These are phyloP conservation scores for Oxyruncus cristatus DNA, from an alignment of 2,113 vertebrate species.

Conservation along the genomic window DNA sequence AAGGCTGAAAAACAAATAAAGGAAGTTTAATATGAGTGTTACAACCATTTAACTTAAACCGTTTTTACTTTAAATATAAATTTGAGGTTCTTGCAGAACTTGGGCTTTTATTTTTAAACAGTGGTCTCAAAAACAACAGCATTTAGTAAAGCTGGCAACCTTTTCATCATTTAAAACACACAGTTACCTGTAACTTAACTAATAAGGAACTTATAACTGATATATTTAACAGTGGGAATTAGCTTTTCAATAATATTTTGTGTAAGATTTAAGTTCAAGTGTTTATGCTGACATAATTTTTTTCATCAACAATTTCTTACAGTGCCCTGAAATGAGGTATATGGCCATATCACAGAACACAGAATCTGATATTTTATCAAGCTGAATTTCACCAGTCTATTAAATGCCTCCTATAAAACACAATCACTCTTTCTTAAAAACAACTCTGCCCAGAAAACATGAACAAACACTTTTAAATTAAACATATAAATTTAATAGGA, in stretches of 20 bases:
- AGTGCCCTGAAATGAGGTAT: neutral
- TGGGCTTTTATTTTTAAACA: neutral
- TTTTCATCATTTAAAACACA: neutral
- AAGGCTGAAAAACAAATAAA: conserved; percentile 67
- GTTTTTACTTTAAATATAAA: neutral
- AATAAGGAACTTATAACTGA: neutral
- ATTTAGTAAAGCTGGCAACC: neutral
- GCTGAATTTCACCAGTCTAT: neutral
- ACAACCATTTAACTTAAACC: neutral
- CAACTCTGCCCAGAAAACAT: neutral
- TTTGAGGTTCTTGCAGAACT: neutral
- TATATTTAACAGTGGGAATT: neutral
- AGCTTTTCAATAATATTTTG: neutral
- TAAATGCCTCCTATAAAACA: neutral
- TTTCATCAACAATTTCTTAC: neutral
- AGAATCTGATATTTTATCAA: neutral
- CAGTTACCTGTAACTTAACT: neutral
- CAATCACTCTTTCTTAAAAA: neutral
- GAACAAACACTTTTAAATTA: neutral
- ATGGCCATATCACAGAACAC: neutral
- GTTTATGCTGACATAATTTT: neutral
- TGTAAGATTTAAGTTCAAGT: neutral
- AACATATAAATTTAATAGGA: neutral
- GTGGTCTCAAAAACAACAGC: neutral
- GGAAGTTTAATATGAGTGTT: neutral